phyloP scores from a whole-genome alignment of 37 sponge, comb jelly and placozoan genomes.

The Amphimedon queenslandica region DNA sequence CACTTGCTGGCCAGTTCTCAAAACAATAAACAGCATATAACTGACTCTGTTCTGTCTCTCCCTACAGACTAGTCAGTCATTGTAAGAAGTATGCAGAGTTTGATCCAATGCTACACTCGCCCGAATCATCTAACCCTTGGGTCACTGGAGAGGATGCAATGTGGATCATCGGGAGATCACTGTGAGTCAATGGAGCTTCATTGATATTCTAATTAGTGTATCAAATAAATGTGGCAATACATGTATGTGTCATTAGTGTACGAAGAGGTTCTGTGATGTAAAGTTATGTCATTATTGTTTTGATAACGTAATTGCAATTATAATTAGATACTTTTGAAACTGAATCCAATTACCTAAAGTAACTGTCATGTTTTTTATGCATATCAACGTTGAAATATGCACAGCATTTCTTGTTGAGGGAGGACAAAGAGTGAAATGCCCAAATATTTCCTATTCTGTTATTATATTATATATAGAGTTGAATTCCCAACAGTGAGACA shows the following conservation, averaged over 20 bases:
- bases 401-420: too few species aligned
- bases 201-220: neutral
- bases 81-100: constrained; percentile 36
- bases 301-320: too few species aligned
- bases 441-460: neutral
- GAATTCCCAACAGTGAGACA: constrained; percentile 31
- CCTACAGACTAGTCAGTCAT: constrained; percentile 26
- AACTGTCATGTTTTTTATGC: too few species aligned
- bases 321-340: too few species aligned
- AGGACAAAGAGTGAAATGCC: too few species aligned
- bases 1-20: too few species aligned
- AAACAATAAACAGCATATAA: too few species aligned
- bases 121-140: constrained; percentile 63
- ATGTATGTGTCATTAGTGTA: neutral
- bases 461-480: constrained; percentile 16
- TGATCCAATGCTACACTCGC: constrained; percentile 57
- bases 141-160: constrained; percentile 31
- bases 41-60: too few species aligned
- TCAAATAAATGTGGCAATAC: neutral
- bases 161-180: constrained; percentile 46
- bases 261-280: too few species aligned
- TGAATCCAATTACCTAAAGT: too few species aligned
- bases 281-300: too few species aligned
- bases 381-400: neutral
- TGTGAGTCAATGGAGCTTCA: constrained; percentile 34